phyloP scores from a whole-genome alignment of 2,888 invertebrate genomes.

The Euclidia mi region DNA sequence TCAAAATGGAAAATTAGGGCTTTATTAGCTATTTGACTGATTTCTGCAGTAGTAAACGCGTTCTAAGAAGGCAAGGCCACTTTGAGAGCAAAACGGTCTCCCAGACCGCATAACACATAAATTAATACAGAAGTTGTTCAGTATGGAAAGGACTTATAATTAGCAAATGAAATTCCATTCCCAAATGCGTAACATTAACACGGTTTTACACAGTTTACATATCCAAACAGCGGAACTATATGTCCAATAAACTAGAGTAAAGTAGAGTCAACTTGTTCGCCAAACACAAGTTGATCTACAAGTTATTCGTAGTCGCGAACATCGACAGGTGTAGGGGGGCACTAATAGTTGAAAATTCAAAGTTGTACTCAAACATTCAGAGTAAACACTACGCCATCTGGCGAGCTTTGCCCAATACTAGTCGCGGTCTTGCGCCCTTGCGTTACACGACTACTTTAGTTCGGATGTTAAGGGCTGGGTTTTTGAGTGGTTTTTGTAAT shows the following conservation, averaged over 20 bases:
- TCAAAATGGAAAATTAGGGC: no score
- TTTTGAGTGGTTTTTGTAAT: not conserved
- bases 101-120: no score
- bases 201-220: slow-evolving; percentile 9
- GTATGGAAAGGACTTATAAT: no score
- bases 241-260: slow-evolving; percentile 29
- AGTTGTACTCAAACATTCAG: slow-evolving; percentile 82
- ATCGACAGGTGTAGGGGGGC: slow-evolving; percentile 81
- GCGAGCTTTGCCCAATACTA: slow-evolving; percentile 75
- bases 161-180: no score
- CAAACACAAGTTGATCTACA: slow-evolving; percentile 42
- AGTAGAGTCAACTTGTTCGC: slow-evolving; percentile 43
- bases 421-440: slow-evolving; percentile 60
- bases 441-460: slow-evolving; percentile 58
- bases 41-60: no score
- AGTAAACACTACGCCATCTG: slow-evolving; percentile 89
- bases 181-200: not conserved
- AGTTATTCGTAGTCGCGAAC: slow-evolving; percentile 67
- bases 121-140: no score
- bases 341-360: slow-evolving; percentile 87
- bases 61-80: no score
- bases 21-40: no score
- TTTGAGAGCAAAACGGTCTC: no score
- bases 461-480: slow-evolving; percentile 7
- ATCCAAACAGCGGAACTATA: slow-evolving; percentile 26